These are phyloP conservation scores for Ricordea florida DNA, from an alignment of 92 coral and sea anemone species.

Conservation along the genomic window DNA sequence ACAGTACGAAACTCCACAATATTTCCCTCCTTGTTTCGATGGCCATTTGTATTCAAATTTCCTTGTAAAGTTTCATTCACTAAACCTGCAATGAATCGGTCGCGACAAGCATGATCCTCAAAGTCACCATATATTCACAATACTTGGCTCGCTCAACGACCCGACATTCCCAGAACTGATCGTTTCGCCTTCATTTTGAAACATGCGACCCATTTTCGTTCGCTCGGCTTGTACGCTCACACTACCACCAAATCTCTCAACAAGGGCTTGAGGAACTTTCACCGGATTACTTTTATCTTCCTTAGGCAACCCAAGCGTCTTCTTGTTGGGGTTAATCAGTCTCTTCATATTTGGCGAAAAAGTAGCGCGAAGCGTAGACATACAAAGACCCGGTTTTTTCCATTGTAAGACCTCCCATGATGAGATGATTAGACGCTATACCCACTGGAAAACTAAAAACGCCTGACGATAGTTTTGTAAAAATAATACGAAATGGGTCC, in stretches of 20 bases:
- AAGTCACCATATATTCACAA: slow-evolving; percentile 30
- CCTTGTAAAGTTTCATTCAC: neutral
- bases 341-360: slow-evolving; percentile 23
- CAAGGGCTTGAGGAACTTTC: slow-evolving; percentile 9
- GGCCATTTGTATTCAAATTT: neutral
- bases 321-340: slow-evolving; percentile 11
- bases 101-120: slow-evolving; percentile 27
- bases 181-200: slow-evolving; percentile 9
- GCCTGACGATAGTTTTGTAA: too few species aligned
- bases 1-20: neutral
- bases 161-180: slow-evolving; percentile 1
- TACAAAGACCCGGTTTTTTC: slow-evolving; percentile 20
- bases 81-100: slow-evolving; percentile 1
- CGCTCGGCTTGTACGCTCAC: slow-evolving; percentile 40
- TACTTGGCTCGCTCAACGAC: neutral
- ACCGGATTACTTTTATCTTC: slow-evolving; percentile 12
- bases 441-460: too few species aligned
- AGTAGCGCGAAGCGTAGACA: slow-evolving; percentile 21
- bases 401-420: too few species aligned
- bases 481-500: too few species aligned
- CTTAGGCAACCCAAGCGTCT: slow-evolving; percentile 9
- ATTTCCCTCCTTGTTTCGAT: neutral
- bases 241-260: slow-evolving; percentile 32
- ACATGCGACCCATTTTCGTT: slow-evolving; percentile 37
- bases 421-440: too few species aligned